Evolutionary conservation across 2,888 invertebrate genomes (phyloP).

Genomic region (Brachypalpus laphriformis): DNA sequence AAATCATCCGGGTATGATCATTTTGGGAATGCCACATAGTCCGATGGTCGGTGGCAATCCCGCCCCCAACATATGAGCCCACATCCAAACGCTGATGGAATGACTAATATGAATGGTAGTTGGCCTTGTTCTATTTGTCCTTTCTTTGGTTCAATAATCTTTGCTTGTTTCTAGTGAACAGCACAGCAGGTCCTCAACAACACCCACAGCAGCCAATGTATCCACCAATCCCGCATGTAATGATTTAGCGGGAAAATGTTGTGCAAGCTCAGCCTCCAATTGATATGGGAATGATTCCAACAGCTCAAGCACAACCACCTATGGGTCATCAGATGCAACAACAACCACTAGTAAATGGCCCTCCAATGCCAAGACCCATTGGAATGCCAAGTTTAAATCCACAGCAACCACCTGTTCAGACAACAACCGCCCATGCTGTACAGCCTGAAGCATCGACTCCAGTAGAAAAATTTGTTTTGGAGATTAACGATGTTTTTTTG

Average conservation of each 20-base stretch:
- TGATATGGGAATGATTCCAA: constrained; percentile 57
- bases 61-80: constrained; percentile 61
- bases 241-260: constrained; percentile 76
- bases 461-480: constrained; percentile 63
- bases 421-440: constrained; percentile 71
- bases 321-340: constrained; percentile 64
- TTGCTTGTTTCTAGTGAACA: constrained; percentile 26
- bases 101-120: constrained; percentile 75
- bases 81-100: constrained; percentile 71
- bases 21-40: constrained; percentile 76
- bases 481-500: too few relatives aligned
- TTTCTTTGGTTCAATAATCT: background rate
- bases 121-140: background rate
- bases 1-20: constrained; percentile 75
- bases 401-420: constrained; percentile 64
- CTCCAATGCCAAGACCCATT: constrained; percentile 28
- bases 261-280: constrained; percentile 75
- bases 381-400: constrained; percentile 53
- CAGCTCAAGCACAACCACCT: constrained; percentile 69
- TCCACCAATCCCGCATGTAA: constrained; percentile 75
- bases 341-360: constrained; percentile 49
- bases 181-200: constrained; percentile 44
- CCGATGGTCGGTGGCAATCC: constrained; percentile 67
- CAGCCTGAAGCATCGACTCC: constrained; percentile 68
- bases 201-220: constrained; percentile 74